Evolutionary conservation across 2,113 vertebrate species (phyloP).

Genomic region (Pseudorhombus dupliciocellatus): DNA sequence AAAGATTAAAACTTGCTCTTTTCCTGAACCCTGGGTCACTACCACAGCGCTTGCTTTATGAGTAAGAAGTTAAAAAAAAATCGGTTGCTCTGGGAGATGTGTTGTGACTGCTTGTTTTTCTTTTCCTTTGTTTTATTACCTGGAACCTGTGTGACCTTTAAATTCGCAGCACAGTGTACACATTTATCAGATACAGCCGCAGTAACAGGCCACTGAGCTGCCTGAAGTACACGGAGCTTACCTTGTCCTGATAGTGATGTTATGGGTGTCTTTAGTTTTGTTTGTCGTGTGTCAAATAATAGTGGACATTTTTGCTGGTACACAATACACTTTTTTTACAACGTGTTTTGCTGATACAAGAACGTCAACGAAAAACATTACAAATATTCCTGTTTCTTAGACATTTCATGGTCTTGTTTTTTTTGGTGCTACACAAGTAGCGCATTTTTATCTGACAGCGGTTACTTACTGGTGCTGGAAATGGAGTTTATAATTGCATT

Average conservation of each 20-base stretch:
- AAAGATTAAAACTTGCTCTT: conserved; percentile 22
- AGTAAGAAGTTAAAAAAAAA: conserved; percentile 14
- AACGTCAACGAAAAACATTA: not conserved
- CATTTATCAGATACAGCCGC: conserved; percentile 27
- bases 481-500: not conserved
- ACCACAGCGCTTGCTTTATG: conserved; percentile 11
- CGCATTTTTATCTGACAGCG: not conserved
- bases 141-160: conserved; percentile 35
- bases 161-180: not conserved
- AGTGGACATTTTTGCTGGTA: not conserved
- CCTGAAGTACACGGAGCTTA: not conserved
- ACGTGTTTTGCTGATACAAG: conserved; percentile 1
- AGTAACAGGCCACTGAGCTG: not conserved
- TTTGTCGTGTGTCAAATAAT: not conserved
- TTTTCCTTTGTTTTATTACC: conserved; percentile 44
- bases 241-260: not conserved
- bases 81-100: conserved; percentile 5
- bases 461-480: not conserved
- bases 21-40: not conserved
- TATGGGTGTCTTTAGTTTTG: not conserved
- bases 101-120: not conserved
- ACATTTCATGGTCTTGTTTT: not conserved
- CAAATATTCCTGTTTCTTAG: not conserved
- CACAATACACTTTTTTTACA: not conserved
- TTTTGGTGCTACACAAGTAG: not conserved